Base-by-base conservation (phyloP, 2,888 invertebrate genomes). In the Synanthedon myopaeformis region DNA sequence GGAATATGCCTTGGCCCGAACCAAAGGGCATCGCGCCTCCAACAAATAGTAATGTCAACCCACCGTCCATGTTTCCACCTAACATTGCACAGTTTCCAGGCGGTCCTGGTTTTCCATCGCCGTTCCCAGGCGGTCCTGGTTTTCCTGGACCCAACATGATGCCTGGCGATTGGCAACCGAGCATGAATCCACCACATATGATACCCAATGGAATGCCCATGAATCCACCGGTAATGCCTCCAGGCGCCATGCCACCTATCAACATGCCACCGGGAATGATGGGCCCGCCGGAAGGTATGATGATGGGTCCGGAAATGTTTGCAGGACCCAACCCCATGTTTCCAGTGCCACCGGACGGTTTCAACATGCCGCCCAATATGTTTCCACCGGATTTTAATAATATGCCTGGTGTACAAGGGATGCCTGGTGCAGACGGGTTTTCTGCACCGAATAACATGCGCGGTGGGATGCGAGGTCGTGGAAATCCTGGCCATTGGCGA, bases 1-100 rank as follows among this genome's bases (percentile, higher is more conserved):
- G 93, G 55, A 89, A 88, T 54, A 90, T 92, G 73, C 91, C 93
- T 0, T 96, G 96, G 96, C 96, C 96, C 1, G 95, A 95, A 74
- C 93, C 96, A 0, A 94, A 94, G 71, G 92, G 92, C 11, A 85
- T 79, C 57, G 89, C 90, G 5, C 89, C 91, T 41, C 79, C 72
- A 45, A 58, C 65, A 56, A 59, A 74, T 55, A 70, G 56, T 56
- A 79, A 61, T 56, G 63, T 79, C 13, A 79, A 60, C 60, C 72
- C 82, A 53, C 88, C 88, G 48, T 70, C 86, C 42, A 82, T 89
- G 74, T 83, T 89, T 74, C 85, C 88, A 41, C 68, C 77, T 49
- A 82, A 73, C 60, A 79, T 86, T 56, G 59, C 84, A 58, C 86
- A 75, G 68, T 90, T 84, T 77, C 83, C 79, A 12, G 76, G 73